Evolutionary conservation across 2,797 vertebrate species (phyloP), one percentile per base, ranked within the genome.

Genomic region (Poecilia picta): DNA sequence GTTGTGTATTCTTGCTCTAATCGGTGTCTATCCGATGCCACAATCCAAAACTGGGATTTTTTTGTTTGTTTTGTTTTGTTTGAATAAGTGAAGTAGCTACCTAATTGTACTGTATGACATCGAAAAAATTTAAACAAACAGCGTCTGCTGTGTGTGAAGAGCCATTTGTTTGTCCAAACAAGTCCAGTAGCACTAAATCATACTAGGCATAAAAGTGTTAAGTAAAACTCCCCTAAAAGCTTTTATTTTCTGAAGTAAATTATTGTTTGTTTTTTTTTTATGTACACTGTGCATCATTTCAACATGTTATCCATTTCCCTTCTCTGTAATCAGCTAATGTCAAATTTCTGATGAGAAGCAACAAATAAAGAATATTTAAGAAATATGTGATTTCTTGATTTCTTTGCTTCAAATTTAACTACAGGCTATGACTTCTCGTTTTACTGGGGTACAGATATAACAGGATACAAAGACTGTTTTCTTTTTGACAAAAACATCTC

Each of bases 341-440:
- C 88, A 91, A 91, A 88, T 94, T 94, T 95, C 87, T 93, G 92
- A 94, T 83, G 74, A 94, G 73, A 83, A 93, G 90, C 87, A 90
- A 91, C 89, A 91, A 92, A 95, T 95, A 95, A 96, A 92, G 76
- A 90, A 93, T 93, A 93, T 94, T 94, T 87, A 83, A 90, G 81
- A 83, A 47, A n/a, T 2, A 41, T 85, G 78, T 89, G 41, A 53
- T 43, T n/a, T 77, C 10, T 70, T 53, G 13, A 71, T 45, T 76
- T 76, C 8, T 16, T 72, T 59, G 13, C 43, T 41, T 49, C 20
- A 41, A 41, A 43, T 33, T 15, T 25, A 41, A 41, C 8, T 41
- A 41, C 41, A 41, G 41, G 41, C 31, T 16, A 64, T 64, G 31
- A 20, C 31, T 64, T 33, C 13, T 7, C 36, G 7, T 20, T 64